Evolutionary conservation across 2,797 vertebrate species (phyloP), one percentile per base, ranked within the genome.

Genomic region (Geotrypetes seraphini): DNA sequence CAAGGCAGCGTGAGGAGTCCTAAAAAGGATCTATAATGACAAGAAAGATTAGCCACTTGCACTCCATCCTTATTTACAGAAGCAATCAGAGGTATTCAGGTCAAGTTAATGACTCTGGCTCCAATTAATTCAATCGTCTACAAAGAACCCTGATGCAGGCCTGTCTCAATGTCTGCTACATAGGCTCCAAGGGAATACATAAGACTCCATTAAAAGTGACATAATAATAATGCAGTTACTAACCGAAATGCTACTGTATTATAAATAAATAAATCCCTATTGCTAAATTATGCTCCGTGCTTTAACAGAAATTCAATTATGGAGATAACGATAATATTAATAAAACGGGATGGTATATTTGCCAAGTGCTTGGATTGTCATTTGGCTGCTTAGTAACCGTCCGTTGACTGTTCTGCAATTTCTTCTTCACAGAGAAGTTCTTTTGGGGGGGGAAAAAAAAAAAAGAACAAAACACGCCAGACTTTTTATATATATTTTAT

Each of bases 281-380:
- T 78, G 75, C 80, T 63, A 71, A 77, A 79, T 80, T 71, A 76
- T 64, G 62, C 36, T 69, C 61, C 60, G 49, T 5, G 50, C 67
- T 73, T 77, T 81, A 87, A 81, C 73, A 72, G 73, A 81, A 86
- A 86, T 85, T 86, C 78, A 86, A 84, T 88, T 84, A 87, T 71
- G 69, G 64, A 74, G 80, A 78, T 81, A 83, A 84, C 81, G 74
- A 81, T n/a, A n/a, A n/a, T n/a, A n/a, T n/a, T n/a, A n/a, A n/a
- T n/a, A n/a, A n/a, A n/a, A n/a, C n/a, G 79, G 68, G 71, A 74
- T 13, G 10, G 64, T 69, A 51, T 59, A 67, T 66, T 72, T 70
- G 68, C 70, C 70, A 81, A 79, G 69, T 41, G 57, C 63, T 49
- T 60, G 64, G 68, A 74, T 73, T 72, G 51, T 71, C 79, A 81